Evolutionary conservation across 2,797 vertebrate genomes (phyloP).

Genomic region (Pseudomugil gertrudae): DNA sequence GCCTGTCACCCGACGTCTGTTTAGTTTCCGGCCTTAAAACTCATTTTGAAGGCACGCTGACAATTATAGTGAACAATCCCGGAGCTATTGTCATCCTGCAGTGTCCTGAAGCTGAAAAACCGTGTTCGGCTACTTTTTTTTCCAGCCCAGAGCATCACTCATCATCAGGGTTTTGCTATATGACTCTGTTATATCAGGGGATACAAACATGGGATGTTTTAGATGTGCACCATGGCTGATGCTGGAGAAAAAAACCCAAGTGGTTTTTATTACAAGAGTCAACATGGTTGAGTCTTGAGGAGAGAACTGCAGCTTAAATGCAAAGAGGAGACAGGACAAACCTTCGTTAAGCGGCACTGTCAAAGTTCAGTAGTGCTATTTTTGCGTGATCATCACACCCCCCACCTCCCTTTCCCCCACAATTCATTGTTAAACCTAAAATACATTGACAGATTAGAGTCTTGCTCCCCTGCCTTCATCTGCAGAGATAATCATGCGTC

Average conservation of each 20-base stretch:
- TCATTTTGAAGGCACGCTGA: neutral
- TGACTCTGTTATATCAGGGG: neutral
- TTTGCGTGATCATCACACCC: no score
- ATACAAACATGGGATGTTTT: neutral
- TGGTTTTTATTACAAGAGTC: neutral
- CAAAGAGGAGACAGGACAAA: no score
- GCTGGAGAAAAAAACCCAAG: neutral
- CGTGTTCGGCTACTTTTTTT: neutral
- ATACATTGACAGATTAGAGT: neutral
- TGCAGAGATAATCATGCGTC: neutral
- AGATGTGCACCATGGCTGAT: neutral
- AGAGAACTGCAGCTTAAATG: no score
- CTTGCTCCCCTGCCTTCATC: neutral
- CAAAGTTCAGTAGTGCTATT: no score
- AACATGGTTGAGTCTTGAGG: neutral
- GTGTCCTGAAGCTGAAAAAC: neutral
- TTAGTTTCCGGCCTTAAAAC: neutral
- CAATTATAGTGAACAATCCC: neutral
- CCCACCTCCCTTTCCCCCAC: no score
- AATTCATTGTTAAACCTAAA: no score
- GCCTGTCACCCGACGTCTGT: neutral
- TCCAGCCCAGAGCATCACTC: neutral
- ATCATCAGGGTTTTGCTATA: neutral
- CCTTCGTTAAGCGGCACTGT: no score
- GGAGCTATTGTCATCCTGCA: neutral